phyloP scores from a whole-genome alignment of 2,888 invertebrate species.

The Agrochola macilenta region DNA sequence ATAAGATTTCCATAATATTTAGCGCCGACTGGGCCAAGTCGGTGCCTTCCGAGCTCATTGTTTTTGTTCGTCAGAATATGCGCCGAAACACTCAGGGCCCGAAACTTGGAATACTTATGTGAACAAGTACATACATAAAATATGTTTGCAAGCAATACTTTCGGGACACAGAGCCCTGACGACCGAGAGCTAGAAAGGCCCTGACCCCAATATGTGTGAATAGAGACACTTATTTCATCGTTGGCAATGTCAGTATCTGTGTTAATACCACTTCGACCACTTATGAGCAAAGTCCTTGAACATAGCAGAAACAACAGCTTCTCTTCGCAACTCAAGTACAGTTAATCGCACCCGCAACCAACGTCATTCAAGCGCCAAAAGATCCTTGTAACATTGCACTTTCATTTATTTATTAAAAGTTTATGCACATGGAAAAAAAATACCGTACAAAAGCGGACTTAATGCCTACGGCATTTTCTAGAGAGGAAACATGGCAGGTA shows the following conservation, averaged over 20 bases:
- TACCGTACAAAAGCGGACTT: too few relatives aligned
- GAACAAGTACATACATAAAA: background rate
- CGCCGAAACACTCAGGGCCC: background rate
- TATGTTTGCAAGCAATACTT: background rate
- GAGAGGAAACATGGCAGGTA: too few relatives aligned
- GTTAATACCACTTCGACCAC: background rate
- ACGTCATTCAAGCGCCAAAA: background rate
- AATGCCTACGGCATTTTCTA: too few relatives aligned
- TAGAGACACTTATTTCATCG: background rate
- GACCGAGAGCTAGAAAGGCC: background rate
- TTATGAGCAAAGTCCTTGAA: slow-evolving; percentile 1
- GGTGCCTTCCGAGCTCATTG: background rate
- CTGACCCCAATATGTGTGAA: background rate
- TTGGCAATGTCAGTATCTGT: slow-evolving; percentile 16
- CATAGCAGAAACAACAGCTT: slow-evolving; percentile 11
- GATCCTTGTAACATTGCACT: background rate
- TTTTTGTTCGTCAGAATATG: background rate
- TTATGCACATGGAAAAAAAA: too few relatives aligned
- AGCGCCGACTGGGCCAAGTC: background rate
- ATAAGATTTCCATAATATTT: too few relatives aligned
- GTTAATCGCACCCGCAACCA: background rate
- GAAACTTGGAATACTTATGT: background rate
- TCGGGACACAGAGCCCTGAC: background rate
- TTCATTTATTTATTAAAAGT: too few relatives aligned
- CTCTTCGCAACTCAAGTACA: background rate